Percentiles rank a stretch among this genome's conserved stretches.
These are phyloP conservation scores for Chrysina gloriosa DNA, from an alignment of 2,888 invertebrate species.

Conservation along the genomic window DNA sequence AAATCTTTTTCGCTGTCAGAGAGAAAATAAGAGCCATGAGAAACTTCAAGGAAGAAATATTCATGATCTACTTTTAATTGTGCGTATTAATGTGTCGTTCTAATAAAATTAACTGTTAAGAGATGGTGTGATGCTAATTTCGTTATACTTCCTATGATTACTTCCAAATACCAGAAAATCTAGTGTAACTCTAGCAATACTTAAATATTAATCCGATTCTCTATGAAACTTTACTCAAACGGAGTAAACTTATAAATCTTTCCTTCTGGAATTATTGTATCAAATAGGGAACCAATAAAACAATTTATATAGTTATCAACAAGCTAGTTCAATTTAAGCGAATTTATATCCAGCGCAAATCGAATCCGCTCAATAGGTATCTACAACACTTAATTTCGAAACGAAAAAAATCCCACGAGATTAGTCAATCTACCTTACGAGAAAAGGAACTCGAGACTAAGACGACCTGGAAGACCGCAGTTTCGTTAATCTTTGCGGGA, in stretches of 20 bases:
- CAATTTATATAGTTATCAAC: constrained; percentile 30
- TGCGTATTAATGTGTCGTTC: no score
- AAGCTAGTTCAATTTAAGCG: constrained; percentile 28
- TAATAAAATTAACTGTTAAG: no score
- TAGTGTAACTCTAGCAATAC: no score
- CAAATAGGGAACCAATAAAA: constrained; percentile 25
- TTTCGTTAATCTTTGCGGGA: constrained; percentile 25
- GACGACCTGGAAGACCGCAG: constrained; percentile 12
- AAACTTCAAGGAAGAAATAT: no score
- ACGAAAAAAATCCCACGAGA: constrained; percentile 32
- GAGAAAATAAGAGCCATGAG: no score
- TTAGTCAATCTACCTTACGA: constrained; percentile 32
- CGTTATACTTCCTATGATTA: no score
- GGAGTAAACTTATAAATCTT: no score
- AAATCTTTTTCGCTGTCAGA: background rate
- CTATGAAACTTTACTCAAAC: no score
- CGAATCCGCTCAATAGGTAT: constrained; percentile 32
- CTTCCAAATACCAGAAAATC: no score
- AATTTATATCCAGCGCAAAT: constrained; percentile 26
- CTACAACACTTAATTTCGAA: constrained; percentile 35
- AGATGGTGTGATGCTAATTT: no score
- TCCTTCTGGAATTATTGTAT: background rate
- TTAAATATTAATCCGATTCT: no score
- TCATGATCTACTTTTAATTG: no score
- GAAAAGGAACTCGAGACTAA: constrained; percentile 3